Evolutionary conservation across 2,888 invertebrate species (phyloP).

Genomic region (Xylota segnis): DNA sequence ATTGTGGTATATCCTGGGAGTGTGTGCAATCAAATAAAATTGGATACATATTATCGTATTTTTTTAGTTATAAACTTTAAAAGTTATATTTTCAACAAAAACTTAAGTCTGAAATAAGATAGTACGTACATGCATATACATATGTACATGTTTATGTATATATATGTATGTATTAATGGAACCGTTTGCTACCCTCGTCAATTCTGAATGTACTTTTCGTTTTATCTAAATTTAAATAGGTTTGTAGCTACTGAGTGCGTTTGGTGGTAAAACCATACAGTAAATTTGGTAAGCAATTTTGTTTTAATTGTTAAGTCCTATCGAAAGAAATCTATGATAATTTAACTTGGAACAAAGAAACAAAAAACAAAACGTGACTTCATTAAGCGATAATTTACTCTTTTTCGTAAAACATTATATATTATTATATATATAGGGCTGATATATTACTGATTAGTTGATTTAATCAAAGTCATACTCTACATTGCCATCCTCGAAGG

Average conservation of each 20-base stretch:
- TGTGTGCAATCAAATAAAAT: conserved; percentile 25
- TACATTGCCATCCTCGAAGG: conserved; percentile 83
- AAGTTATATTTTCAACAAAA: conserved; percentile 20
- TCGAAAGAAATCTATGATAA: conserved; percentile 30
- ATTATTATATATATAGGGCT: conserved; percentile 60
- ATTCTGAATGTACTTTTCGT: not conserved
- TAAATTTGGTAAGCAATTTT: conserved; percentile 8
- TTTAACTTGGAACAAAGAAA: conserved; percentile 52
- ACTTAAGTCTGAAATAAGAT: conserved; percentile 14
- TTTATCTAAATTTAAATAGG: conserved; percentile 21
- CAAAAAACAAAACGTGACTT: conserved; percentile 64
- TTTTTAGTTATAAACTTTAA: conserved; percentile 41
- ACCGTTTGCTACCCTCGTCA: conserved; percentile 31
- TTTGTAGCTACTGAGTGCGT: not conserved
- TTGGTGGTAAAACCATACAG: not conserved
- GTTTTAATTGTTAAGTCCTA: conserved; percentile 27
- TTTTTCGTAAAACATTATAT: conserved; percentile 70
- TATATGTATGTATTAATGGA: conserved; percentile 17
- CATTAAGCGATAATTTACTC: conserved; percentile 73
- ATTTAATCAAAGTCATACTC: conserved; percentile 80
- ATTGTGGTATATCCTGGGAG: conserved; percentile 28
- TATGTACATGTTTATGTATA: conserved; percentile 9
- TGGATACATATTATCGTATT: conserved; percentile 15
- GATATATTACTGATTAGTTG: conserved; percentile 43
- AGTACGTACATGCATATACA: conserved; percentile 4